A percentile compares a stretch with the other conserved stretches of the same genome.
These are phyloP conservation scores for Lasioglossum pauxillum DNA, from an alignment of 2,888 invertebrate species.

Conservation along the genomic window DNA sequence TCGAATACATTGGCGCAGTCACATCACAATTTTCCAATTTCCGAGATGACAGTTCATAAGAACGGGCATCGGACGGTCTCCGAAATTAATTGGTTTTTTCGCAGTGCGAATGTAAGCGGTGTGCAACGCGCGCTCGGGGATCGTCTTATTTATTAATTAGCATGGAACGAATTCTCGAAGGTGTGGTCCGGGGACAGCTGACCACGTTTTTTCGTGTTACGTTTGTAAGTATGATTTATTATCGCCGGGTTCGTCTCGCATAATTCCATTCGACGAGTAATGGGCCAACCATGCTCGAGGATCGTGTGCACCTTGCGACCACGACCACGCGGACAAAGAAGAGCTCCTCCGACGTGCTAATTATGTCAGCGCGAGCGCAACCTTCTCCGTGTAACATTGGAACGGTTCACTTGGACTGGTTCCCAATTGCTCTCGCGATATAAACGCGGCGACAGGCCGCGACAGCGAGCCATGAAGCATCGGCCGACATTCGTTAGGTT, in stretches of 20 bases:
- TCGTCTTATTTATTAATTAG: conserved; percentile 62
- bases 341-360: conserved; percentile 66
- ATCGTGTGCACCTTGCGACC: conserved; percentile 51
- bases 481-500: conserved; percentile 77
- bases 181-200: conserved; percentile 65
- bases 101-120: neutral
- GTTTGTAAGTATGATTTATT: conserved; percentile 80
- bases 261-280: conserved; percentile 61
- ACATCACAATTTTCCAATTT: conserved; percentile 5
- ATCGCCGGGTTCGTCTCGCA: conserved; percentile 55
- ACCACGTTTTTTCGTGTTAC: conserved; percentile 73
- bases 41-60: neutral
- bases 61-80: neutral
- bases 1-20: neutral
- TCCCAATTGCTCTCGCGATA: conserved; percentile 82
- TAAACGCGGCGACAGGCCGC: conserved; percentile 77
- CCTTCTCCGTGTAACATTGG: conserved; percentile 63
- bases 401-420: conserved; percentile 79
- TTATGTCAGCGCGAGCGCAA: conserved; percentile 66
- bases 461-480: conserved; percentile 51
- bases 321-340: conserved; percentile 56
- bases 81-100: conserved; percentile 45
- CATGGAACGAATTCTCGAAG: conserved; percentile 59
- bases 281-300: conserved; percentile 51
- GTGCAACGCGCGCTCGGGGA: conserved; percentile 24